Base-by-base conservation (phyloP, 2,113 vertebrate species). In the Chionomys nivalis region DNA sequence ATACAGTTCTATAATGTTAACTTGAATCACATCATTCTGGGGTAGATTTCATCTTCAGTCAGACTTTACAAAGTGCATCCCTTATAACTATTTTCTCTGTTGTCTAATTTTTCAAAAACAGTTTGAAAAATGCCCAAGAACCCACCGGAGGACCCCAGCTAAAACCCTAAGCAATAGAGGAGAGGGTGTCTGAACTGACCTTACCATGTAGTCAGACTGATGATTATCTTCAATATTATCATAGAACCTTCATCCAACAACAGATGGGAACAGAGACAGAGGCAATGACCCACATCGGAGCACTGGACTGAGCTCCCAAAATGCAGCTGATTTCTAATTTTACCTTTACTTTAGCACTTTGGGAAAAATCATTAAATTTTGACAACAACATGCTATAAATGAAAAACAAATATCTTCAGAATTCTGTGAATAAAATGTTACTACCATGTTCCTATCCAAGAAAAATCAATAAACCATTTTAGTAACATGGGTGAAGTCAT, bases 391-490 rank as follows among this genome's bases (percentile, higher is more conserved):
- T 42, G 44, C 26, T 91, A 1, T 9, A 95, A 89, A 11, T 61
- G 9, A 97, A 90, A 95, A 92, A 12, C 0, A 28, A 92, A 86
- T 76, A 11, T 42, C 3, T 44, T 96, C 52, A 97, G 97, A 95
- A 91, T 12, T 36, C 66, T 77, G 52, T 73, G 33, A 94, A 39
- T 7, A 24, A 66, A 75, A 44, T 4, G 0, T 33, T 81, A 61
- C 49, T 36, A 2, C 44, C 31, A 78, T 63, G 82, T 58, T 92
- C 24, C 76, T 94, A 76, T 89, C 89, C 89, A 39, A 61, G 13
- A 93, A 63, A 97, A 96, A 95, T 76, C 36, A 72, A 87, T 92
- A 14, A 49, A 7, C 26, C 28, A 21, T 95, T 87, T 93, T 94
- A 91, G 82, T 33, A 91, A 39, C 58, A 26, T 61, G 7, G 10